These are phyloP conservation scores for Falco punctatus DNA, from an alignment of 2,113 vertebrate genomes.

Conservation along the genomic window DNA sequence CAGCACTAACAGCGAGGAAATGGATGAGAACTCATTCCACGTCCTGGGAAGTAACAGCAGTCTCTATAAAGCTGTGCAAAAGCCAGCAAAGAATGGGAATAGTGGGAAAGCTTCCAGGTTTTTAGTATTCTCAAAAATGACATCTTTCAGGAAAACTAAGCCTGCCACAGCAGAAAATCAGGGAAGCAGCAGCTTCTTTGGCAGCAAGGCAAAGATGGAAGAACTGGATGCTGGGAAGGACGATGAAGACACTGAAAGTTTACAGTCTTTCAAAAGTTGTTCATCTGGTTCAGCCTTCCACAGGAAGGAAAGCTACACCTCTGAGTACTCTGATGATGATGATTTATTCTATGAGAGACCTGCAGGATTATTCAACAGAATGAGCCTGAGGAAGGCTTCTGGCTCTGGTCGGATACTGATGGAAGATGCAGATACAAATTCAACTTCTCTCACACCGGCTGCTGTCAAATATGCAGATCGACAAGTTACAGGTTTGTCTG, in stretches of 20 bases:
- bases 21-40: conserved; percentile 51
- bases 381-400: conserved; percentile 58
- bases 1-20: conserved; percentile 71
- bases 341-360: conserved; percentile 73
- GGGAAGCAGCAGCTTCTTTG: not conserved
- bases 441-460: not conserved
- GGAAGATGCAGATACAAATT: not conserved
- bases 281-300: conserved; percentile 5
- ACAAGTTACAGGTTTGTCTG: not conserved
- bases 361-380: conserved; percentile 60
- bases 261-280: conserved; percentile 51
- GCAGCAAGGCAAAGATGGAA: conserved; percentile 47
- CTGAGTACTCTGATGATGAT: conserved; percentile 75
- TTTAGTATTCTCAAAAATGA: conserved; percentile 78
- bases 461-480: not conserved
- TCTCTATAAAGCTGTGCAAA: conserved; percentile 66
- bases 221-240: conserved; percentile 30
- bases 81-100: conserved; percentile 59
- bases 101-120: conserved; percentile 63
- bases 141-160: conserved; percentile 76
- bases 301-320: conserved; percentile 41
- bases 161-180: not conserved
- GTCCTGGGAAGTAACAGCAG: conserved; percentile 49
- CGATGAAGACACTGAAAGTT: conserved; percentile 48
- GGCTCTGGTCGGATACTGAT: conserved; percentile 20